Evolutionary conservation across 1,140 invertebrate species (phyloP).

Genomic region (Megalopta genalis): DNA sequence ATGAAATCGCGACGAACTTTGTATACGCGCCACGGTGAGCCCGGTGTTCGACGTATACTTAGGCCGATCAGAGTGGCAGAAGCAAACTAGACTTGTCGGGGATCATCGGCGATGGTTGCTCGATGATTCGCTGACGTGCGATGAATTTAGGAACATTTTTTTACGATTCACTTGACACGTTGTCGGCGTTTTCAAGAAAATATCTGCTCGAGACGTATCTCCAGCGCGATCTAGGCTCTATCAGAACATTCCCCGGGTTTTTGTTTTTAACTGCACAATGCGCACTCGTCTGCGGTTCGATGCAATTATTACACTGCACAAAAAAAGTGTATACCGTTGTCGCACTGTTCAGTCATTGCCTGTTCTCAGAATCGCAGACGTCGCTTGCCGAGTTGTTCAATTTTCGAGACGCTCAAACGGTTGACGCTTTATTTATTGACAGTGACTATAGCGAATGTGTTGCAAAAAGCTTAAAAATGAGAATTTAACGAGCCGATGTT

Average conservation of each 20-base stretch:
- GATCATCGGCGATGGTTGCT: too few relatives aligned
- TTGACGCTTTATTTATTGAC: too few relatives aligned
- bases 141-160: neutral
- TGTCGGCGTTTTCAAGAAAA: neutral
- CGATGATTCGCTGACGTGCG: neutral
- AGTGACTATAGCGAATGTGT: too few relatives aligned
- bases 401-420: too few relatives aligned
- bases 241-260: neutral
- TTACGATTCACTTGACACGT: constrained; percentile 3
- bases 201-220: neutral
- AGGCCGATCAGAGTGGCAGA: neutral
- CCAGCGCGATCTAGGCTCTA: neutral
- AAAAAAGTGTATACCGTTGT: too few relatives aligned
- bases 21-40: constrained; percentile 1
- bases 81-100: neutral
- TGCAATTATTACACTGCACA: too few relatives aligned
- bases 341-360: too few relatives aligned
- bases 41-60: neutral
- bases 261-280: neutral
- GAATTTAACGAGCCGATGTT: too few relatives aligned
- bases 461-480: too few relatives aligned
- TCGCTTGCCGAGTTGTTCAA: too few relatives aligned
- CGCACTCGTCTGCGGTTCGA: neutral
- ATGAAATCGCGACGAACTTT: neutral
- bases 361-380: too few relatives aligned